Percentiles rank a stretch among this genome's conserved stretches.
Evolutionary conservation across 1,140 invertebrate species (phyloP).

Genomic region (Dufourea novaeangliae): DNA sequence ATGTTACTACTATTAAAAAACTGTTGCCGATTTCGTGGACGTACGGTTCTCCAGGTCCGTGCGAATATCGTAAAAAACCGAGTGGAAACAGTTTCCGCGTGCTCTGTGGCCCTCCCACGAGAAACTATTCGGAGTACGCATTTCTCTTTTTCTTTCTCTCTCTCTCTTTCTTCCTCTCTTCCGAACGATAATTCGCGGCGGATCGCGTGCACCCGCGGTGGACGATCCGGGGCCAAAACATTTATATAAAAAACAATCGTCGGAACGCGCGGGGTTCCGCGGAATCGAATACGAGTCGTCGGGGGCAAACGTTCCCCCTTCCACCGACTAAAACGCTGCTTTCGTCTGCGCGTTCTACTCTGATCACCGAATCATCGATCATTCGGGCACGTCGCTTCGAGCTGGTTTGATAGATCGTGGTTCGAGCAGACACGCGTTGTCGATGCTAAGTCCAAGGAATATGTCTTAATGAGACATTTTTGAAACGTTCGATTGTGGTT

Average conservation of each 20-base stretch:
- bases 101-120: conserved; percentile 40
- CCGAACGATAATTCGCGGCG: conserved; percentile 37
- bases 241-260: conserved; percentile 64
- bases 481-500: too few relatives aligned
- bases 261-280: conserved; percentile 23
- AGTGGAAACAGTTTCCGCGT: conserved; percentile 62
- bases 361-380: conserved; percentile 18
- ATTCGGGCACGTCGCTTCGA: conserved; percentile 15
- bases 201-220: conserved; percentile 18
- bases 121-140: conserved; percentile 52
- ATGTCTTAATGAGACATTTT: too few relatives aligned
- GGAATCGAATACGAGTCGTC: conserved; percentile 31
- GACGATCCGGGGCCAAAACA: conserved; percentile 48
- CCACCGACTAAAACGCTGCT: background rate
- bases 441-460: background rate
- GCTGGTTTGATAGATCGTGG: background rate
- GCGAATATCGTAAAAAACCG: conserved; percentile 66
- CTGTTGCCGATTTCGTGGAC: conserved; percentile 60
- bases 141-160: too few relatives aligned
- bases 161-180: too few relatives aligned
- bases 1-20: too few relatives aligned
- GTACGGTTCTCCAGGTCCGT: conserved; percentile 59
- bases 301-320: conserved; percentile 8
- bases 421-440: background rate
- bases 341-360: background rate